These are phyloP conservation scores for Phyto melanocephala DNA, from an alignment of 2,888 invertebrate species.

Conservation along the genomic window DNA sequence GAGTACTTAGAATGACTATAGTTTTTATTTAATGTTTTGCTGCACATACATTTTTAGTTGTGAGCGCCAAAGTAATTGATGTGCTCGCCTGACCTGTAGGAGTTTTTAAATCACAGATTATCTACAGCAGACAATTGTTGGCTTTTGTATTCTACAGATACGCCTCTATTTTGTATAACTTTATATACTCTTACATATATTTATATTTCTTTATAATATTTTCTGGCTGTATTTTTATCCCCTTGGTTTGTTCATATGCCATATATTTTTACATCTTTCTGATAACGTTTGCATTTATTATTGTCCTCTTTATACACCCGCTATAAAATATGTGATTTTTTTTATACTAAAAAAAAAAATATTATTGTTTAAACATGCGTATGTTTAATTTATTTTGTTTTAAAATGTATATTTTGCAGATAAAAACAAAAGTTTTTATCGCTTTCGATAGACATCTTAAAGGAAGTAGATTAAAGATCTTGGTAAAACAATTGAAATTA, in stretches of 20 bases:
- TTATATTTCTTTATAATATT: conserved; percentile 1
- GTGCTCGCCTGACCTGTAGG: conserved; percentile 77
- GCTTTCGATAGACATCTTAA: conserved; percentile 33
- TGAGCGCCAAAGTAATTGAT: conserved; percentile 78
- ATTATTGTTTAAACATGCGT: conserved; percentile 38
- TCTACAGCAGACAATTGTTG: conserved; percentile 76
- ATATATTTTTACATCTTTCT: neutral
- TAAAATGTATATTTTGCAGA: conserved; percentile 7
- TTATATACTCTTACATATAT: neutral
- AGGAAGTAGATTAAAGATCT: conserved; percentile 28
- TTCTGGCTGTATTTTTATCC: neutral
- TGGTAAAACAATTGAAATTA: conserved; percentile 21
- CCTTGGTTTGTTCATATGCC: conserved; percentile 27
- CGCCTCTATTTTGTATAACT: conserved; percentile 60
- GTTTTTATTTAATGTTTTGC: neutral
- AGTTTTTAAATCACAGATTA: conserved; percentile 77
- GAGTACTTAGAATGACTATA: conserved; percentile 44
- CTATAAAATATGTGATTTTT: conserved; percentile 26
- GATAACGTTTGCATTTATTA: conserved; percentile 51
- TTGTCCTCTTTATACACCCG: conserved; percentile 57
- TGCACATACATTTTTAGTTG: conserved; percentile 41
- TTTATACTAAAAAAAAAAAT: neutral
- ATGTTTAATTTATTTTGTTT: conserved; percentile 52
- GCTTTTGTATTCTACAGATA: conserved; percentile 65
- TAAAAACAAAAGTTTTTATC: neutral